A percentile compares a stretch with the other conserved stretches of the same genome.
These are phyloP conservation scores for Daktulosphaira vitifoliae DNA, from an alignment of 1,140 invertebrate genomes.

Conservation along the genomic window DNA sequence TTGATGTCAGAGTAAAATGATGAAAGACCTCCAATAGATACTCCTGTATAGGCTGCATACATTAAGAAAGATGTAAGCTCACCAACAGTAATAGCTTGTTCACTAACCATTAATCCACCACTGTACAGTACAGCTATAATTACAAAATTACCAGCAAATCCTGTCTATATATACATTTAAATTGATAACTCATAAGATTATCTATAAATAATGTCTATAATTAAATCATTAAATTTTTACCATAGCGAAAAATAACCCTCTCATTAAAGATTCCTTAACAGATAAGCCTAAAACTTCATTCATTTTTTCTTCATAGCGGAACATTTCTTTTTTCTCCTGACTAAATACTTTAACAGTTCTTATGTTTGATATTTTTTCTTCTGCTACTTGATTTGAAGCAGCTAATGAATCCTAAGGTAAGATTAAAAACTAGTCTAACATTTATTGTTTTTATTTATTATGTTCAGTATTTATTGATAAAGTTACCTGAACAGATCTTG, in stretches of 20 bases:
- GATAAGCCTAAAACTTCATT: constrained; percentile 66
- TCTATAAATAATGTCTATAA: background rate
- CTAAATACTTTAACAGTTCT: constrained; percentile 89
- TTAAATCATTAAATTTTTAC: constrained; percentile 46
- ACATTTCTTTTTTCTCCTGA: constrained; percentile 70
- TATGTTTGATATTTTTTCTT: constrained; percentile 89
- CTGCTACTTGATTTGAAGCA: constrained; percentile 71
- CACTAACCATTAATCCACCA: constrained; percentile 79
- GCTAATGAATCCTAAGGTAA: constrained; percentile 72
- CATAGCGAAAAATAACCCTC: constrained; percentile 84
- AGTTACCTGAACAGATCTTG: constrained; percentile 57
- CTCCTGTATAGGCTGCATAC: constrained; percentile 85
- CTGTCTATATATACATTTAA: constrained; percentile 70
- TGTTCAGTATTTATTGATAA: too few relatives aligned
- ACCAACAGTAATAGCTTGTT: constrained; percentile 75
- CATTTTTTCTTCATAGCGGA: constrained; percentile 60
- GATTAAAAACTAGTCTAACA: too few relatives aligned
- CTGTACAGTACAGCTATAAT: constrained; percentile 89
- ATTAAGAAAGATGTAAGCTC: constrained; percentile 82
- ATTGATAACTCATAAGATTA: constrained; percentile 28
- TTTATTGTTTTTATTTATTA: background rate
- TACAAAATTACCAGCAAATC: constrained; percentile 84
- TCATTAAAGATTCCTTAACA: constrained; percentile 77
- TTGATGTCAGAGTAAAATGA: constrained; percentile 90
- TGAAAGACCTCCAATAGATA: constrained; percentile 76